Base-by-base conservation (phyloP, 2,113 vertebrate genomes). In the Danionella cerebrum region DNA sequence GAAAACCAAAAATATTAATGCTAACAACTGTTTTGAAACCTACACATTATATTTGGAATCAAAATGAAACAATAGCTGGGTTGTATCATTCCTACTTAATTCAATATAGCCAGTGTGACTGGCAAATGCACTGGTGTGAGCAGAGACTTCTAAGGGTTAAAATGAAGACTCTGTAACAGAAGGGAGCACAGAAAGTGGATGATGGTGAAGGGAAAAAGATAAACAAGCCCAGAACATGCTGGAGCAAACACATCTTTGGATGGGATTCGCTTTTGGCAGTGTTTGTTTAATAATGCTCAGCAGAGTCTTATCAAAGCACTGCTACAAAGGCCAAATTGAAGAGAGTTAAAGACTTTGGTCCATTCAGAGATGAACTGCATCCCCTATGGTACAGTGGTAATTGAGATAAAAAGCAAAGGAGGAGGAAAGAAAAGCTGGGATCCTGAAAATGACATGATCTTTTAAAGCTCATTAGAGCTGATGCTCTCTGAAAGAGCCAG, bases 381-480 rank as follows among this genome's bases (percentile, higher is more conserved):
- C 68, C 64, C 31, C 57, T 19, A 22, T 67, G 38, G 66, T 70
- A 67, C 38, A 31, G 22, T 22, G 47, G 55, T 72, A 70, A 75
- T 75, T 75, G 73, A 72, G 67, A 67, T 73, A 54, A 69, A 64
- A 64, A 83, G 75, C 66, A 80, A 80, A 55, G 6, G 41, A 45
- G 35, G 21, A 57, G 80, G 71, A 80, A 67, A 47, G 80, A 69
- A 80, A 71, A 44, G 63, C 64, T 67, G 45, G 65, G 70, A 64
- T 80, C 75, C 57, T n/a, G 19, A 72, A 79, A 69, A 80, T 71
- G 54, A 31, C 67, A 74, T 71, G 52, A 52, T 72, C 60, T 70
- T 72, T 82, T 67, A 78, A 70, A 74, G 51, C 69, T 76, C 73
- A 75, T 76, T 72, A 78, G 62, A 67, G 74, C 57, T 79, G 31